Evolutionary conservation across 2,113 vertebrate species (phyloP).

Genomic region (Orientallactaga bullata): DNA sequence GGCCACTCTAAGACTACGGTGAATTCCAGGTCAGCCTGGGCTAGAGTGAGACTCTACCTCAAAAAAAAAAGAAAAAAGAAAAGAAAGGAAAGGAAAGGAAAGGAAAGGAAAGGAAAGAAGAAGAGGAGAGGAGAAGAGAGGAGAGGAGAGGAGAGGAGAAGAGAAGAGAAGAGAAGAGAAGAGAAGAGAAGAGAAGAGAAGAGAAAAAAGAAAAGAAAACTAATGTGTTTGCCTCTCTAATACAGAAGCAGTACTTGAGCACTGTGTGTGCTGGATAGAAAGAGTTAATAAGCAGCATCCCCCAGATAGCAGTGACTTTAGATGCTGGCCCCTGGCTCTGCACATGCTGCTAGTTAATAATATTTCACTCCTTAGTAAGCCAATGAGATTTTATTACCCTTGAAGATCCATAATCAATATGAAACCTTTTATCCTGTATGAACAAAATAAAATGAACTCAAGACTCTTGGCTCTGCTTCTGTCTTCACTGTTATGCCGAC

Average conservation of each 20-base stretch:
- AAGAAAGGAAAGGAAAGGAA: too few relatives aligned
- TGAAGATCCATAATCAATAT: constrained; percentile 19
- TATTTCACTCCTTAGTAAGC: neutral
- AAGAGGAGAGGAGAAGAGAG: too few relatives aligned
- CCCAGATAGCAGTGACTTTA: neutral
- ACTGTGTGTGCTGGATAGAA: neutral
- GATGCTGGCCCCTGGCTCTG: neutral
- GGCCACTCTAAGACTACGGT: too few relatives aligned
- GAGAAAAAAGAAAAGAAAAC: too few relatives aligned
- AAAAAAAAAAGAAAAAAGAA: too few relatives aligned
- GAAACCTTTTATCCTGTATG: neutral
- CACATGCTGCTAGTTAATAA: neutral
- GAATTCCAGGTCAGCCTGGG: too few relatives aligned
- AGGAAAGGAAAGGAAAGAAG: too few relatives aligned
- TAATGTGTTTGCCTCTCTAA: neutral
- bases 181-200: too few relatives aligned
- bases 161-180: too few relatives aligned
- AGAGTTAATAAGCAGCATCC: constrained; percentile 4
- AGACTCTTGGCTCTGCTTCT: neutral
- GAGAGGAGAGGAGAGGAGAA: too few relatives aligned
- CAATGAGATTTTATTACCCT: constrained; percentile 13
- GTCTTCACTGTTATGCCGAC: neutral
- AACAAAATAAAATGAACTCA: constrained; percentile 42
- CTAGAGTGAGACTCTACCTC: too few relatives aligned
- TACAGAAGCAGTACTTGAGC: neutral